phyloP scores from a whole-genome alignment of 2,888 invertebrate genomes.

The Acleris emargana region DNA sequence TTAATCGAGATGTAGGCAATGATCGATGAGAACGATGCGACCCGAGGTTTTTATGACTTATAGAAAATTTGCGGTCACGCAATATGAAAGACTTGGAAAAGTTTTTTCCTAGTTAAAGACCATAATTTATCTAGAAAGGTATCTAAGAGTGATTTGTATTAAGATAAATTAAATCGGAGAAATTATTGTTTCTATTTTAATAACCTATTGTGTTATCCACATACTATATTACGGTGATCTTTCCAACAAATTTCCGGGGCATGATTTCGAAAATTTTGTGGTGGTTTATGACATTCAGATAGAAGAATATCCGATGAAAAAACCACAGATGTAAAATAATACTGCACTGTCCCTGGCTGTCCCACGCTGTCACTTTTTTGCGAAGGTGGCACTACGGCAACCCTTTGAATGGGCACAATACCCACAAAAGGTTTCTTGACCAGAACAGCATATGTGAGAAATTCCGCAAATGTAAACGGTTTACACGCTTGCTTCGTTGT shows the following conservation, averaged over 20 bases:
- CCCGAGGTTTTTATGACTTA: slow-evolving; percentile 31
- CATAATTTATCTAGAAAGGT: not conserved
- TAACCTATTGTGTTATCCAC: no score
- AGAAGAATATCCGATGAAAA: slow-evolving; percentile 7
- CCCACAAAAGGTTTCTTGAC: slow-evolving; percentile 77
- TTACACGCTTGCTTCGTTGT: slow-evolving; percentile 37
- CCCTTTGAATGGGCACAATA: slow-evolving; percentile 68
- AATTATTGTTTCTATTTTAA: no score
- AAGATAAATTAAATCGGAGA: no score
- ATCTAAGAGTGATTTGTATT: no score
- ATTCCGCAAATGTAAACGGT: slow-evolving; percentile 54
- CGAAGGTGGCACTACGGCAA: slow-evolving; percentile 67
- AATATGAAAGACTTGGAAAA: slow-evolving; percentile 4
- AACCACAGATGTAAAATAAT: slow-evolving; percentile 36
- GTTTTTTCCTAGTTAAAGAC: not conserved
- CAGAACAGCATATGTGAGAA: slow-evolving; percentile 72
- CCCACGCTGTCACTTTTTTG: slow-evolving; percentile 75
- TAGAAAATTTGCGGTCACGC: slow-evolving; percentile 33
- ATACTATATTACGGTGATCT: no score
- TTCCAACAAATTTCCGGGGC: no score
- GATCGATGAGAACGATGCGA: slow-evolving; percentile 35
- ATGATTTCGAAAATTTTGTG: not conserved
- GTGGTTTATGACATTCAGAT: not conserved
- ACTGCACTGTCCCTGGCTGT: slow-evolving; percentile 43
- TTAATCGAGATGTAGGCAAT: slow-evolving; percentile 33